phyloP scores from a whole-genome alignment of 2,888 invertebrate species.

The Trileptium ribeirensis region DNA sequence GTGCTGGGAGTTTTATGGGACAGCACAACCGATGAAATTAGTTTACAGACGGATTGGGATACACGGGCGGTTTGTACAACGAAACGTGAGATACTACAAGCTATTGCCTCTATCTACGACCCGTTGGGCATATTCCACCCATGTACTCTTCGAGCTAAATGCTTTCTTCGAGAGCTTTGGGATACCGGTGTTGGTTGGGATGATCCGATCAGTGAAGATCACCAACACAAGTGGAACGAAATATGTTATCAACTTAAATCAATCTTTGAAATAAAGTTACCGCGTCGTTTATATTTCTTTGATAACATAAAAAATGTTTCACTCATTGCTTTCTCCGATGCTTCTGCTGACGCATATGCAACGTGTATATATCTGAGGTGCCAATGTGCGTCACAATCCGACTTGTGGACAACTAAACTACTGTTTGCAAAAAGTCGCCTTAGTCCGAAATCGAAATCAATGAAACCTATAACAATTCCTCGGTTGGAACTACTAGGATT shows the following conservation, averaged over 20 bases:
- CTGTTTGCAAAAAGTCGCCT: neutral
- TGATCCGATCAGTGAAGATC: slow-evolving; percentile 17
- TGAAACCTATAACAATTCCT: neutral
- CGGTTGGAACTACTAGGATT: neutral
- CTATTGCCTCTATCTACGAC: slow-evolving; percentile 36
- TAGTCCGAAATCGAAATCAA: neutral
- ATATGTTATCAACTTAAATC: neutral
- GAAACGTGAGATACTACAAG: slow-evolving; percentile 30
- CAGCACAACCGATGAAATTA: slow-evolving; percentile 13
- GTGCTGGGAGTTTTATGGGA: slow-evolving; percentile 10
- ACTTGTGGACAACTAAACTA: neutral
- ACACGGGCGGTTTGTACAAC: slow-evolving; percentile 6
- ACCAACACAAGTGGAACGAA: neutral
- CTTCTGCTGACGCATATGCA: slow-evolving; percentile 36
- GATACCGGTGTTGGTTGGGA: slow-evolving; percentile 37
- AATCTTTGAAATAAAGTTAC: neutral
- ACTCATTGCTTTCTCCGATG: slow-evolving; percentile 37
- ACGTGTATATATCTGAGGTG: slow-evolving; percentile 32
- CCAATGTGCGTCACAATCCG: neutral
- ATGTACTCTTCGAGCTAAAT: slow-evolving; percentile 32
- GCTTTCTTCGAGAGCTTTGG: slow-evolving; percentile 41
- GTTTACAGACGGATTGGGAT: neutral
- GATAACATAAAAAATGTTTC: neutral
- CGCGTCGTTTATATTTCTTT: neutral
- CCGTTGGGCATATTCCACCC: slow-evolving; percentile 34